These are phyloP conservation scores for Conus betulinus DNA, from an alignment of 1,140 invertebrate species.

Conservation along the genomic window DNA sequence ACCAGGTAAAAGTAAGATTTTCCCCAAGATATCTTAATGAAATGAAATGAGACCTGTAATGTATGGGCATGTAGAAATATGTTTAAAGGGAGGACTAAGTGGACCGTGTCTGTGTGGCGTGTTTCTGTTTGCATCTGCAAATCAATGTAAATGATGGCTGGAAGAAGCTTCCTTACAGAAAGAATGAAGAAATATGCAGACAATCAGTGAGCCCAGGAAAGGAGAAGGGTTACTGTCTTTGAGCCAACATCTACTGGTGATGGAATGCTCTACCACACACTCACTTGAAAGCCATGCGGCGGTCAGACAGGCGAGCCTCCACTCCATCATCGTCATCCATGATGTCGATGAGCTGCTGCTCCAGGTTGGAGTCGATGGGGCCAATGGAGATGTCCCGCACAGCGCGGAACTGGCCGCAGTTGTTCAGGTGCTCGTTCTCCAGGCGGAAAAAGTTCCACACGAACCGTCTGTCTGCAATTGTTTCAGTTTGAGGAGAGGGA, in stretches of 20 bases:
- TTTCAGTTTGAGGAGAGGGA: too few relatives aligned
- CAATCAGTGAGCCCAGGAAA: background rate
- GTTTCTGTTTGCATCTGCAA: too few relatives aligned
- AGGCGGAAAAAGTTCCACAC: constrained; percentile 99
- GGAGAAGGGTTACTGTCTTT: background rate
- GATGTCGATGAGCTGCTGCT: constrained; percentile 92
- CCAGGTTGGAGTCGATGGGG: constrained; percentile 95
- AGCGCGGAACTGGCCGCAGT: constrained; percentile 99
- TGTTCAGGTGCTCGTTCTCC: constrained; percentile 99
- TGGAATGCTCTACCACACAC: background rate
- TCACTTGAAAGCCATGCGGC: constrained; percentile 37
- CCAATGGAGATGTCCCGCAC: constrained; percentile 99
- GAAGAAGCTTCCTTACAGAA: too few relatives aligned
- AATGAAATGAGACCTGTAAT: too few relatives aligned
- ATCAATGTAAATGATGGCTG: too few relatives aligned
- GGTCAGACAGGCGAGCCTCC: constrained; percentile 81
- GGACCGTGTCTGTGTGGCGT: too few relatives aligned
- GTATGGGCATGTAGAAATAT: too few relatives aligned
- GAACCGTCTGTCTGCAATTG: constrained; percentile 87
- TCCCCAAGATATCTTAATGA: too few relatives aligned
- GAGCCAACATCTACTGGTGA: background rate
- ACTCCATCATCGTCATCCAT: constrained; percentile 96
- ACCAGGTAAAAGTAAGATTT: too few relatives aligned
- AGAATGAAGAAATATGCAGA: background rate
- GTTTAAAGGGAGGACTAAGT: too few relatives aligned